Percentiles rank a stretch among this genome's conserved stretches.
phyloP scores from a whole-genome alignment of 1,140 invertebrate species.

The Hycleus phaleratus region DNA sequence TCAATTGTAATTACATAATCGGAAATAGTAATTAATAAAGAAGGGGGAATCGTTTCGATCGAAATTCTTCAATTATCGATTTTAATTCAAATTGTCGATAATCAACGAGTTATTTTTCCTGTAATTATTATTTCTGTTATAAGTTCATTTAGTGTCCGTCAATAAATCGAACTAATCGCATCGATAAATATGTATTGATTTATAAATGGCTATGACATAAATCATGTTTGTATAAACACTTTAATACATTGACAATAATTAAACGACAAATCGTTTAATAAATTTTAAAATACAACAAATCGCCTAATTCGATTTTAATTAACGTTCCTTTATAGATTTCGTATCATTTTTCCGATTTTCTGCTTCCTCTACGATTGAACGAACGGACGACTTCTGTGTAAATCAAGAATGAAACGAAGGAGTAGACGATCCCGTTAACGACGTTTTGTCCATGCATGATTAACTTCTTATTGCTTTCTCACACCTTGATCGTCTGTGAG shows the following conservation, averaged over 20 bases:
- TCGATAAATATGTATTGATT: constrained; percentile 28
- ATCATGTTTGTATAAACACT: constrained; percentile 25
- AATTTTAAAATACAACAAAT: constrained; percentile 21
- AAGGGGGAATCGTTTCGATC: no score
- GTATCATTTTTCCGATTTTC: background rate
- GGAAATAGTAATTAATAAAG: constrained; percentile 20
- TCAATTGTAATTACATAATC: constrained; percentile 12
- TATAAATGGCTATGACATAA: constrained; percentile 23
- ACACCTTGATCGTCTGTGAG: constrained; percentile 13
- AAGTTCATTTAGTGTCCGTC: constrained; percentile 23
- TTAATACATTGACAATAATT: constrained; percentile 23
- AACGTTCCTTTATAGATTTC: no score
- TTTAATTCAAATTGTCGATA: background rate
- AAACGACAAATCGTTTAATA: constrained; percentile 25
- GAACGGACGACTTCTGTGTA: no score
- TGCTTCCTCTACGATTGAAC: no score
- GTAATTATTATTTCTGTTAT: constrained; percentile 13
- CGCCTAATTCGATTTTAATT: background rate
- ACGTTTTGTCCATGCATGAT: constrained; percentile 15
- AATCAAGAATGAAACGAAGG: constrained; percentile 7
- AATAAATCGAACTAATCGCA: constrained; percentile 21
- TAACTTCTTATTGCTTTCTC: constrained; percentile 15
- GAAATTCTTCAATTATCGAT: background rate
- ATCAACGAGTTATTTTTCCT: constrained; percentile 9
- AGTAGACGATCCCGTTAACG: constrained; percentile 11